Percentiles rank a stretch among this genome's conserved stretches.
Conservation (phyloP, 2,797 vertebrate genomes). For the Eutrigla gurnardus region DNA sequence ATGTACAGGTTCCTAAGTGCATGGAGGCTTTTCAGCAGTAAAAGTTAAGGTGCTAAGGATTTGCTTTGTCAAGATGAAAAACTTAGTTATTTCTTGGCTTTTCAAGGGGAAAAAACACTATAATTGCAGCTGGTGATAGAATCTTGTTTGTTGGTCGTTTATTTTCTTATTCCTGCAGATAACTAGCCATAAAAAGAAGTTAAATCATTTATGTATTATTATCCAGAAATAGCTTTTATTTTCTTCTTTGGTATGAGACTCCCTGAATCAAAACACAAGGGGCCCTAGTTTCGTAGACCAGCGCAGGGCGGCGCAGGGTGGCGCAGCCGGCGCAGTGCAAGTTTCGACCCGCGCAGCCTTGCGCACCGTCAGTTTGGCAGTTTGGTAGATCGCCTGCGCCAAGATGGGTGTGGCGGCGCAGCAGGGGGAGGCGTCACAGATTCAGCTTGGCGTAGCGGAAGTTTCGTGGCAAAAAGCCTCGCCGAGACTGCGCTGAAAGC, state of each 20-base stretch:
- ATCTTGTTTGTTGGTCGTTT: not conserved
- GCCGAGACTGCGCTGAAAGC: no score
- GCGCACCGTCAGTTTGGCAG: no score
- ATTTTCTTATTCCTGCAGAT: not conserved
- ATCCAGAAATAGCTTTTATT: not conserved
- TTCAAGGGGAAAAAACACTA: not conserved
- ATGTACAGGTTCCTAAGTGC: conserved; percentile 31
- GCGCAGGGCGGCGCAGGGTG: no score
- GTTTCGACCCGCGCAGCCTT: no score
- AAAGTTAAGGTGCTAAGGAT: conserved; percentile 30
- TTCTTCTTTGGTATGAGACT: not conserved
- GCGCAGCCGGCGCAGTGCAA: no score
- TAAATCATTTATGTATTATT: not conserved
- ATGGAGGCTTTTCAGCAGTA: conserved; percentile 18
- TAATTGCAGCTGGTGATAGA: conserved; percentile 23
- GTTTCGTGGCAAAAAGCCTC: no score
- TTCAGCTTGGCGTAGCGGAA: no score
- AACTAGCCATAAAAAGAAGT: not conserved
- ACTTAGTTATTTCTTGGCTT: conserved; percentile 3
- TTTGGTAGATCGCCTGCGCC: no score
- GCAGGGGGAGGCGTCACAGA: no score
- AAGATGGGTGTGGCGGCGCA: no score
- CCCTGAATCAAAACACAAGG: not conserved
- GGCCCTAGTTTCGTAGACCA: no score
- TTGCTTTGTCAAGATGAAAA: conserved; percentile 25